These are phyloP conservation scores for Brachionus koreanus DNA, from an alignment of 1,140 invertebrate species.

Conservation along the genomic window DNA sequence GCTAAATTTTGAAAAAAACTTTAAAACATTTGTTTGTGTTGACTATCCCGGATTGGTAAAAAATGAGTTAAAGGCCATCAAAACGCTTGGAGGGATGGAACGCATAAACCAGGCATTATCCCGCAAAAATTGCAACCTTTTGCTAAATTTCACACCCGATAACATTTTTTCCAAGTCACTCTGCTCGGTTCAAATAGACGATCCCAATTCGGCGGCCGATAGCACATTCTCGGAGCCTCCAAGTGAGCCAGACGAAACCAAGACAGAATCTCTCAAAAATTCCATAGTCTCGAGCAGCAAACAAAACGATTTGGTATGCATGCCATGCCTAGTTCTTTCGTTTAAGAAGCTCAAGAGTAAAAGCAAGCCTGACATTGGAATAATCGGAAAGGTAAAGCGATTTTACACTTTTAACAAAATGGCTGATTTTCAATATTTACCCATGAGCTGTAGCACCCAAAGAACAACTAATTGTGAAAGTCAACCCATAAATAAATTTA, in stretches of 20 bases:
- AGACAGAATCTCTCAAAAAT: background rate
- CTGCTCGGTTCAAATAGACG: background rate
- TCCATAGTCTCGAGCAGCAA: background rate
- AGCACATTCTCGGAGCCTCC: background rate
- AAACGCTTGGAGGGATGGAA: slow-evolving; percentile 25
- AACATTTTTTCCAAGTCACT: slow-evolving; percentile 33
- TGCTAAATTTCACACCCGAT: slow-evolving; percentile 23
- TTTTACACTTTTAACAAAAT: slow-evolving; percentile 62
- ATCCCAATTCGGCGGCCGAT: background rate
- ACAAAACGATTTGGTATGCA: background rate
- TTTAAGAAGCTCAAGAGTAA: background rate
- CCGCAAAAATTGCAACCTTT: background rate
- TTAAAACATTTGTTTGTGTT: slow-evolving; percentile 11
- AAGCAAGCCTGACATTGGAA: background rate
- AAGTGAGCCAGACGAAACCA: background rate
- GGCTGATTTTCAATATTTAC: slow-evolving; percentile 84
- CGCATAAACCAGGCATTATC: slow-evolving; percentile 11
- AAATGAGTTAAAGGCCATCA: slow-evolving; percentile 4
- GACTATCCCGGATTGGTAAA: slow-evolving; percentile 33
- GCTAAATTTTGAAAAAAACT: background rate
- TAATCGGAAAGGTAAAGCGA: slow-evolving; percentile 6
- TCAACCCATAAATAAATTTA: slow-evolving; percentile 6
- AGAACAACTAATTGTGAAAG: background rate
- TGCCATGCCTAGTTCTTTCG: slow-evolving; percentile 7
- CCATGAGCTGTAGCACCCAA: slow-evolving; percentile 60